A percentile compares a stretch with the other conserved stretches of the same genome.
Evolutionary conservation across 2,113 vertebrate species (phyloP).

Genomic region (Glareola pratincola): DNA sequence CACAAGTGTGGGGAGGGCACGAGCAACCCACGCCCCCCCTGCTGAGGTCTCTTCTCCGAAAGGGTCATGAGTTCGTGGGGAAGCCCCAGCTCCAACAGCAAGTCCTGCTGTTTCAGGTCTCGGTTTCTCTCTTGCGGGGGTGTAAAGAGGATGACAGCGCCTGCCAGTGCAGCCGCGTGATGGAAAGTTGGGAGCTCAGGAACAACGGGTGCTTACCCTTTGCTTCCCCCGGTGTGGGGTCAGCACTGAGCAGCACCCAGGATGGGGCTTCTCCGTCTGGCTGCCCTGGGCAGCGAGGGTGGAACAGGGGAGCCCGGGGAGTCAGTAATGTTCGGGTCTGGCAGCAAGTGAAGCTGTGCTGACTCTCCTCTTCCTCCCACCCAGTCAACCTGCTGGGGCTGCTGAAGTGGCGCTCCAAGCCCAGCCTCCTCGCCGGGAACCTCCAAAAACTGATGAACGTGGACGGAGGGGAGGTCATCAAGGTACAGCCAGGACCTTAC

Average conservation of each 20-base stretch:
- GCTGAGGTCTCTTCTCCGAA: neutral
- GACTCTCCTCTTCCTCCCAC: rapidly evolving
- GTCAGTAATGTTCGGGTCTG: rapidly evolving
- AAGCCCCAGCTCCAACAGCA: neutral
- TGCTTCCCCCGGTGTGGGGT: rapidly evolving
- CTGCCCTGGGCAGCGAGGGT: rapidly evolving
- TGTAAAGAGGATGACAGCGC: neutral
- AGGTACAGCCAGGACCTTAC: neutral
- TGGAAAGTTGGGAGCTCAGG: rapidly evolving
- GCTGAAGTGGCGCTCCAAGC: conserved; percentile 67
- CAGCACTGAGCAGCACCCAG: rapidly evolving
- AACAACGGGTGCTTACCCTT: rapidly evolving
- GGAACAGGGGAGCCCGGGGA: neutral
- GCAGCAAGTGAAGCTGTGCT: neutral
- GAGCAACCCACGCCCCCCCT: neutral
- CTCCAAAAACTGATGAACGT: conserved; percentile 69
- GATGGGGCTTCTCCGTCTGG: neutral
- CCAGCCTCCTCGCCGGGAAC: conserved; percentile 42
- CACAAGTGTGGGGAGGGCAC: neutral
- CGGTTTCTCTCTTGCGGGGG: rapidly evolving
- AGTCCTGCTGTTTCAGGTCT: neutral
- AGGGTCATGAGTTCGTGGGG: too few relatives aligned
- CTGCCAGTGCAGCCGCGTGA: rapidly evolving
- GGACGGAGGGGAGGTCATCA: conserved; percentile 68
- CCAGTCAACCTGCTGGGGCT: conserved; percentile 66